These are phyloP conservation scores for Dinomys branickii DNA, from an alignment of 2,113 vertebrate species.

Conservation along the genomic window DNA sequence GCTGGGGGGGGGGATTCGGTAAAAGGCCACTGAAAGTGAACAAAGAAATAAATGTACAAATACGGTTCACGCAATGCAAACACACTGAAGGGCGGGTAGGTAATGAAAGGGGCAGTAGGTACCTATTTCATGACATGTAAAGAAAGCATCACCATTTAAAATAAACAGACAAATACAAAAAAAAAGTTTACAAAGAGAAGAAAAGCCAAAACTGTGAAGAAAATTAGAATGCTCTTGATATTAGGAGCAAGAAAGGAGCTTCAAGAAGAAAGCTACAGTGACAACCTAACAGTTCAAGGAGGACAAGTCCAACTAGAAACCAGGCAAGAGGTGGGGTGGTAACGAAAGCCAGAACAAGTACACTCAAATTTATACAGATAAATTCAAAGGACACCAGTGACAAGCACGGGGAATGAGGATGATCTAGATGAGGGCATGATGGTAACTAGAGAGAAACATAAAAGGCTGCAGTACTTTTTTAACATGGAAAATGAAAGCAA, in stretches of 20 bases:
- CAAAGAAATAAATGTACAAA: background rate
- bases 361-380: background rate
- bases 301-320: background rate
- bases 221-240: background rate
- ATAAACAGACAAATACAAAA: background rate
- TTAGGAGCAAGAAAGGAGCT: background rate
- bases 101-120: background rate
- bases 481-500: conserved; percentile 58
- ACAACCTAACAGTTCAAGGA: background rate
- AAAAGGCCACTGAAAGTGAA: background rate
- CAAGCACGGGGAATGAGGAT: background rate
- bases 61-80: background rate
- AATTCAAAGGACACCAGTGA: conserved; percentile 56
- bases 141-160: conserved; percentile 18
- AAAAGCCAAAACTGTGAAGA: background rate
- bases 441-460: background rate
- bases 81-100: background rate
- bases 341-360: conserved; percentile 52
- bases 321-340: background rate
- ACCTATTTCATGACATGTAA: background rate
- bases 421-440: background rate
- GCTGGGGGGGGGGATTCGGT: background rate
- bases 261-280: conserved; percentile 14
- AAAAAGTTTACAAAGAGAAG: background rate
- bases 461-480: background rate